Base-by-base conservation (phyloP, 2,797 vertebrate species). In the Phrynocephalus guinanensis region DNA sequence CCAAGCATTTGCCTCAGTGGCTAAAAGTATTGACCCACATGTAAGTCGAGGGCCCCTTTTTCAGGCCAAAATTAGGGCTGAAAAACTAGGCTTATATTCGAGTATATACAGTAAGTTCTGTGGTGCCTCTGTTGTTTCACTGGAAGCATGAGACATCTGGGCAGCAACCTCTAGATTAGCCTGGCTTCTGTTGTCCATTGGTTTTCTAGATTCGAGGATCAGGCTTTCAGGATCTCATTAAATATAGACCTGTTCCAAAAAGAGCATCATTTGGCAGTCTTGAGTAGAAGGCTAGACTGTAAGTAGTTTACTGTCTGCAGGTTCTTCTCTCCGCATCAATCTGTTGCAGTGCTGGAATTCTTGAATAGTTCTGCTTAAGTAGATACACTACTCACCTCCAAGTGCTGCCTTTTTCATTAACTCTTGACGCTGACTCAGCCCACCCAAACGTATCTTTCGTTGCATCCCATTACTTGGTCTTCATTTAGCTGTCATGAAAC, bases 401-500 rank as follows among this genome's bases (percentile, higher is more conserved):
- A 88, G 87, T 20, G 3, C 68, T 86, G 89, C 92, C 90, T 1
- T 24, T 85, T 9, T 66, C 90, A 66, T 77, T 90, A 90, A 91
- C 87, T 93, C 91, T 79, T 85, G 89, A 89, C 33, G 86, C 73
- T 78, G 66, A 89, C 90, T 88, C 81, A 0, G 20, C 88, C 91
- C 67, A 22, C 76, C 88, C 68, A 91, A 80, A 91, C 78, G 68
- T 87, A 93, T 91, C 91, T 95, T 95, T 95, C 93, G 92, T 90
- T 93, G 90, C 92, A 66, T 89, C 1, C 0, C 89, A 87, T 94
- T 94, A 93, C 92, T 94, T 93, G 91, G 93, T 89, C 93, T 93
- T 93, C 93, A 93, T 93, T 95, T 94, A 94, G 89, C 92, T 93
- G 93, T 94, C 93, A 95, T 71, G 88, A 93, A 95, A 92, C 90